phyloP scores from a whole-genome alignment of 2,113 vertebrate species.

The Neofelis nebulosa region DNA sequence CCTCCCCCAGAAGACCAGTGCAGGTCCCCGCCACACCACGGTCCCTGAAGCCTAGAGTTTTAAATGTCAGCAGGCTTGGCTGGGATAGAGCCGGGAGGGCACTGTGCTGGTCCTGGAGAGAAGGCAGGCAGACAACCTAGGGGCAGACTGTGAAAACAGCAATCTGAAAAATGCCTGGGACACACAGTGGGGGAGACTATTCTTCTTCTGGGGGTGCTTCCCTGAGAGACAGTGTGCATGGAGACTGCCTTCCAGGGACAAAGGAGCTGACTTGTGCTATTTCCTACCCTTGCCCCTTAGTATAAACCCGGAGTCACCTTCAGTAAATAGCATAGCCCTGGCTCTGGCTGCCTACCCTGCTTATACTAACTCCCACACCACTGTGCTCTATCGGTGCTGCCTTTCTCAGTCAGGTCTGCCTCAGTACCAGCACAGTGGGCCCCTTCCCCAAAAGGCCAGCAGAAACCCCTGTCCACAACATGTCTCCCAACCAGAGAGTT shows the following conservation, averaged over 20 bases:
- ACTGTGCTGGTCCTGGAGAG: too few relatives aligned
- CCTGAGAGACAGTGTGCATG: not conserved
- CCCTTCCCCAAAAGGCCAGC: not conserved
- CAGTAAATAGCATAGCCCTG: not conserved
- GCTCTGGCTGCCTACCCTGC: not conserved
- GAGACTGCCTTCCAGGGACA: not conserved
- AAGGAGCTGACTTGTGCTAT: not conserved
- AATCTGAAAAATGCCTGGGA: not conserved
- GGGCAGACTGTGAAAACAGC: too few relatives aligned
- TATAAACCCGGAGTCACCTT: not conserved
- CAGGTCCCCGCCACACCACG: too few relatives aligned
- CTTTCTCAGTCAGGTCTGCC: not conserved
- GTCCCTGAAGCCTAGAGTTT: too few relatives aligned
- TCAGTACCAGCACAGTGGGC: not conserved
- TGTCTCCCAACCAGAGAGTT: not conserved
- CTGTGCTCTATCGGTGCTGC: not conserved
- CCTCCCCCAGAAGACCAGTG: not conserved
- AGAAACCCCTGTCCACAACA: not conserved
- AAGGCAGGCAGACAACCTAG: too few relatives aligned
- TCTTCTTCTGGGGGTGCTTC: not conserved
- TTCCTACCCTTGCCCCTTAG: not conserved
- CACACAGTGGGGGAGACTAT: not conserved
- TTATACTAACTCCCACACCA: not conserved
- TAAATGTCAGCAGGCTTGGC: too few relatives aligned
- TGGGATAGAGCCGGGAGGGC: too few relatives aligned